Base-by-base conservation (phyloP, 2,888 invertebrate species). In the Ctenicera cuprea region DNA sequence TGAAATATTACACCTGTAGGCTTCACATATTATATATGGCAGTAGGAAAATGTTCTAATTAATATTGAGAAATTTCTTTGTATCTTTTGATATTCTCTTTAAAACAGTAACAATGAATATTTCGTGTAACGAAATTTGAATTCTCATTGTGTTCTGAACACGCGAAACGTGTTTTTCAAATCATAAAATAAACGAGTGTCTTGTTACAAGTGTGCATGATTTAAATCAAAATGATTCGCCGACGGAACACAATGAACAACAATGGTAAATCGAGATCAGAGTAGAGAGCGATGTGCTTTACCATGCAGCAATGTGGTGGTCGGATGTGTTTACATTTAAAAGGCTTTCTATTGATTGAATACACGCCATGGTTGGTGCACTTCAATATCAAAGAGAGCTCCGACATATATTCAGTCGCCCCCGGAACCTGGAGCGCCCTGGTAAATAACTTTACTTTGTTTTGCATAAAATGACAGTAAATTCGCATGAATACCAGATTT, bases 401-500 rank as follows among this genome's bases (percentile, higher is more conserved):
- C 50, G 48, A 59, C 59, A 52, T 37, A n/a, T n/a, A 50, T 73
- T 43, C 67, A 73, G 30, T 50, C 37, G 65, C 71, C 33, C 45
- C 26, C 12, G 59, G 65, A 71, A 16, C 43, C 18, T 7, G 61
- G 38, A 26, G 50, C 38, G 38, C 57, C 45, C 67, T 57, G 30
- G 50, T 57, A 62, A 62, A 67, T 67, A 61, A 67, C 62, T 63
- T 59, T 43, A 63, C 57, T 48, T 67, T 63, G 61, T 71, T 73
- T 73, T 67, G 45, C 72, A 68, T 73, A 73, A 73, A 67, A 73
- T 63, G 62, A 71, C 65, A 61, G 65, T 71, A 71, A 71, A 71
- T 71, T 71, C 64, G 26, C 50, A 50, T 61, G 71, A 71, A 48
- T 71, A 59, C 65, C 22, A 26, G 45, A 59, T 71, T 71, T 71